Evolutionary conservation across 2,113 vertebrate species (phyloP).

Genomic region (Vulpes ferrilata): DNA sequence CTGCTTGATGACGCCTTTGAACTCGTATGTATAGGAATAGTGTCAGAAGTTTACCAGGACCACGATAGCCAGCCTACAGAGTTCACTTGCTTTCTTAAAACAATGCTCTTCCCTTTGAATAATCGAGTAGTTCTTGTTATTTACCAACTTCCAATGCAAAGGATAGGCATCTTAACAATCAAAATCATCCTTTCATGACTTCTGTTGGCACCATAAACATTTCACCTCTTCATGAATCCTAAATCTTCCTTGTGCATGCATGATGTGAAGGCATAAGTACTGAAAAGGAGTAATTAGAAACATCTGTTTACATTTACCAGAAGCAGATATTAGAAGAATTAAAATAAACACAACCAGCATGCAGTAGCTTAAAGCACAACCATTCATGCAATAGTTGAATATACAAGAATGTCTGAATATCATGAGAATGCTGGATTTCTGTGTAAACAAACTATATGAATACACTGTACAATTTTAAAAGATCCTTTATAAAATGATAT

Average conservation of each 20-base stretch:
- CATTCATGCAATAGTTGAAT: not conserved
- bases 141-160: slow-evolving; percentile 72
- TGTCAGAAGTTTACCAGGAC: not conserved
- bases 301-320: slow-evolving; percentile 86
- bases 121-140: slow-evolving; percentile 67
- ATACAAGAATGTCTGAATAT: slow-evolving; percentile 67
- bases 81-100: slow-evolving; percentile 44
- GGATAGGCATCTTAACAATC: slow-evolving; percentile 55
- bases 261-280: slow-evolving; percentile 60
- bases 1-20: not conserved
- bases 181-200: not conserved
- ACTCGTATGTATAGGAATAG: not conserved
- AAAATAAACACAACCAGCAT: slow-evolving; percentile 79
- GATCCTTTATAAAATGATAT: not conserved
- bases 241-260: slow-evolving; percentile 71
- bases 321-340: slow-evolving; percentile 86
- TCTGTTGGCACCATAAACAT: not conserved
- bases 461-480: not conserved
- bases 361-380: slow-evolving; percentile 72
- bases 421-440: slow-evolving; percentile 55
- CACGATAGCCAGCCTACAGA: slow-evolving; percentile 34
- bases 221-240: slow-evolving; percentile 70
- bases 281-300: slow-evolving; percentile 83
- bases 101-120: slow-evolving; percentile 61
- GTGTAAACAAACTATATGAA: not conserved